These are phyloP conservation scores for Channa maculata DNA, from an alignment of 2,113 vertebrate species.

Conservation along the genomic window DNA sequence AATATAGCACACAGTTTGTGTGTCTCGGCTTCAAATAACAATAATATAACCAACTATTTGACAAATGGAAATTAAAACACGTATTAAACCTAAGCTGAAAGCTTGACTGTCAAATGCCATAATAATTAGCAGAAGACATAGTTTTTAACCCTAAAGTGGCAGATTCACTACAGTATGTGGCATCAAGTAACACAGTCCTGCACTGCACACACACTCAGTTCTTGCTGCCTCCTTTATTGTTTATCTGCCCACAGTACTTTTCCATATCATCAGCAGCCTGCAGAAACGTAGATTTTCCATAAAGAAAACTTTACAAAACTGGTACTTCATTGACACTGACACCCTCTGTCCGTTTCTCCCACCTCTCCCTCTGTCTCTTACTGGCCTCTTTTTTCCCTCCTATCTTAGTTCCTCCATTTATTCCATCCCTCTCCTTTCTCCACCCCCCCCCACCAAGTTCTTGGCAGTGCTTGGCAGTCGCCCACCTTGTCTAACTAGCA, in stretches of 20 bases:
- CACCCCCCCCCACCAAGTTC: slow-evolving; percentile 52
- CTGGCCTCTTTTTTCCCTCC: slow-evolving; percentile 36
- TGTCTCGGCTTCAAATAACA: too few relatives aligned
- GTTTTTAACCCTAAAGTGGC: neutral
- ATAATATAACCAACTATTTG: too few relatives aligned
- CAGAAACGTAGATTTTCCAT: slow-evolving; percentile 17
- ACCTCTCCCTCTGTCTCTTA: slow-evolving; percentile 31
- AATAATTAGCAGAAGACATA: too few relatives aligned
- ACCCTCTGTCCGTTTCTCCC: slow-evolving; percentile 33
- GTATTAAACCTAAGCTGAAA: too few relatives aligned
- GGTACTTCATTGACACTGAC: slow-evolving; percentile 35
- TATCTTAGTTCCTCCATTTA: slow-evolving; percentile 56
- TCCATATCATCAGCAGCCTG: slow-evolving; percentile 22
- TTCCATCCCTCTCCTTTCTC: slow-evolving; percentile 31
- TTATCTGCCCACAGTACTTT: slow-evolving; percentile 19
- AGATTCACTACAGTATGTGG: neutral
- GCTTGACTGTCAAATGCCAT: too few relatives aligned
- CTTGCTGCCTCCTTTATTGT: slow-evolving; percentile 8
- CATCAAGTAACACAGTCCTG: neutral
- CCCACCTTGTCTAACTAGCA: slow-evolving; percentile 79
- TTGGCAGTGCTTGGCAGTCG: slow-evolving; percentile 75
- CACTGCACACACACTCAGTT: neutral
- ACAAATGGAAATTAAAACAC: too few relatives aligned
- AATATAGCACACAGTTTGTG: too few relatives aligned
- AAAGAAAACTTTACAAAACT: slow-evolving; percentile 30